Base-by-base conservation (phyloP, 1,140 invertebrate genomes). In the Megalopta genalis region DNA sequence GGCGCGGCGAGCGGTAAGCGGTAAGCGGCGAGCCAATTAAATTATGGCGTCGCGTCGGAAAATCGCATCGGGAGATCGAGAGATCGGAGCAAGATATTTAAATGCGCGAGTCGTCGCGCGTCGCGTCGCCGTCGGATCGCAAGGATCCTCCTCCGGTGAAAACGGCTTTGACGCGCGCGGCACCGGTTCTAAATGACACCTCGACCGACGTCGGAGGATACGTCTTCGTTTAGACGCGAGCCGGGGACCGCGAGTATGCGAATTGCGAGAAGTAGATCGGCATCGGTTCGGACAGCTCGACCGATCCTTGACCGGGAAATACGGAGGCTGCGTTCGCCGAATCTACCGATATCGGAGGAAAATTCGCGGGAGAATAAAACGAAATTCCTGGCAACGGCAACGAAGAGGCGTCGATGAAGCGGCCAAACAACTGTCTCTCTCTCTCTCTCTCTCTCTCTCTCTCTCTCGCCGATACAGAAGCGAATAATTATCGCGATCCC, bases 191-290 rank as follows among this genome's bases (percentile, higher is more conserved):
- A 81, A 81, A 62, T 81, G 80, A 81, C 76, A 81, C 52, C 21
- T 32, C 27, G 68, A 81, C 64, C 78, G 75, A 54, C 67, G 75
- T 78, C 67, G 64, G 37, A 54, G 75, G 68, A 81, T 67, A 60
- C 63, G 68, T 72, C 75, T 66, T 81, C 78, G 78, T 81, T 71
- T 72, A 81, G 39, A 25, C n/a, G 18, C 69, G 7, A 32, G 32
- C 4, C 60, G 5, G 23, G 52, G 46, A 32, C 67, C 23, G 54
- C 77, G 42, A 2, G 10, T 46, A 12, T 2, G 2, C 66, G 70
- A 39, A 74, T 81, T 49, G 63, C 23, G 57, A 25, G 10, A 25
- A 25, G 25, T 25, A 23, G 23, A 59, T 25, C 23, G 10, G 9
- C 57, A 59, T 14, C n/a, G 23, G 57, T 8, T 25, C 9, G 9